phyloP scores from a whole-genome alignment of 2,113 vertebrate species.

The Paracanthobrama guichenoti region DNA sequence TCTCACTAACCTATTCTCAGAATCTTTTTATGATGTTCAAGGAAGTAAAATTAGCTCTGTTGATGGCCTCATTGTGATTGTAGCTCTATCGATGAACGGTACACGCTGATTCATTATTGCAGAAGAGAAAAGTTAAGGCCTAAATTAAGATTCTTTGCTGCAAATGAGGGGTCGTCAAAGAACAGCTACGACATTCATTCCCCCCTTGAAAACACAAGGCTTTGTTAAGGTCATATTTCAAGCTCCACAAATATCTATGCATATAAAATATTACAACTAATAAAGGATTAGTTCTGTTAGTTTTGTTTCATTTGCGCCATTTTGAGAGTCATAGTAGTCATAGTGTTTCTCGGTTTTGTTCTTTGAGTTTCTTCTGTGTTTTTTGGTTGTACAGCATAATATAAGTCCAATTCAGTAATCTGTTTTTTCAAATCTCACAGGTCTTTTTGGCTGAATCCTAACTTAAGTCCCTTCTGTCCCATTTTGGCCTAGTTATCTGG shows the following conservation, averaged over 20 bases:
- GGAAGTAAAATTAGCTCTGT: slow-evolving; percentile 53
- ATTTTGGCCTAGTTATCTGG: slow-evolving; percentile 34
- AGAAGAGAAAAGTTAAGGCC: slow-evolving; percentile 63
- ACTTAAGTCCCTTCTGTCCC: slow-evolving; percentile 33
- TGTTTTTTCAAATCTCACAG: background rate
- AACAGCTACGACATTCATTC: slow-evolving; percentile 5
- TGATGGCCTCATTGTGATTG: slow-evolving; percentile 53
- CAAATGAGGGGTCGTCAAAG: slow-evolving; percentile 27
- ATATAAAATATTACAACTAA: slow-evolving; percentile 36
- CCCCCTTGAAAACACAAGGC: slow-evolving; percentile 27
- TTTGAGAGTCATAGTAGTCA: slow-evolving; percentile 45
- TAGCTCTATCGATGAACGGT: slow-evolving; percentile 54
- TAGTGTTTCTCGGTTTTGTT: slow-evolving; percentile 16
- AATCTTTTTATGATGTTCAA: slow-evolving; percentile 32
- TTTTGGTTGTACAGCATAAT: slow-evolving; percentile 50
- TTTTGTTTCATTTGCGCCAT: slow-evolving; percentile 61
- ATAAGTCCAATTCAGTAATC: background rate
- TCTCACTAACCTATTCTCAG: slow-evolving; percentile 1
- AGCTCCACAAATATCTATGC: slow-evolving; percentile 23
- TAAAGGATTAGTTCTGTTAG: background rate
- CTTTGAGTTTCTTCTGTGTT: slow-evolving; percentile 28
- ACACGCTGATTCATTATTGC: slow-evolving; percentile 71
- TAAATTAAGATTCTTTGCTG: slow-evolving; percentile 54
- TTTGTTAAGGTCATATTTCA: slow-evolving; percentile 17
- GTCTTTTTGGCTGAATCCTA: slow-evolving; percentile 34